A percentile compares a stretch with the other conserved stretches of the same genome.
These are phyloP conservation scores for Patella ulyssiponensis DNA, from an alignment of 2,888 invertebrate genomes.

Conservation along the genomic window DNA sequence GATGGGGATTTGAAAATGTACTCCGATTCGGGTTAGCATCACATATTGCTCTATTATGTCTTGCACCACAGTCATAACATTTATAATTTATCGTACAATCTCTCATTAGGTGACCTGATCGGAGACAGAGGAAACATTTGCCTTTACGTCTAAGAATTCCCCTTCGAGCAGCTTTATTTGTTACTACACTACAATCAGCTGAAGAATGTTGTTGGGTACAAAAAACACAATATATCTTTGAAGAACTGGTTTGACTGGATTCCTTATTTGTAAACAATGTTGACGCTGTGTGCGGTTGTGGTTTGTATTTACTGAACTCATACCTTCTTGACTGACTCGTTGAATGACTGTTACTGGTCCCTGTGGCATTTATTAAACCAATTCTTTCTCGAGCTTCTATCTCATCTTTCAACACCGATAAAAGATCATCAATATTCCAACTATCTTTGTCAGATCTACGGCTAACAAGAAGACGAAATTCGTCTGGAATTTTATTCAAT, in stretches of 20 bases:
- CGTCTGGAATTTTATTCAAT: conserved; percentile 1
- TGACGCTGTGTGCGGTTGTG: background rate
- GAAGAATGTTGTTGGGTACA: background rate
- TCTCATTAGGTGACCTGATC: background rate
- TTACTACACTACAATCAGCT: background rate
- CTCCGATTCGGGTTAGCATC: background rate
- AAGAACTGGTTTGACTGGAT: background rate
- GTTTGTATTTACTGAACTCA: background rate
- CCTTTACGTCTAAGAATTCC: background rate
- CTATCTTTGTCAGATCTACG: background rate
- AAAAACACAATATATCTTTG: background rate
- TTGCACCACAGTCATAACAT: background rate
- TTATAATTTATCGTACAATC: background rate
- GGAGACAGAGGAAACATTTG: background rate
- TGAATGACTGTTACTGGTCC: too few relatives aligned
- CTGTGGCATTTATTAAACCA: too few relatives aligned
- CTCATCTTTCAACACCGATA: background rate
- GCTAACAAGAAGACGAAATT: background rate
- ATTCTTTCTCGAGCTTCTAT: too few relatives aligned
- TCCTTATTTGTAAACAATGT: background rate
- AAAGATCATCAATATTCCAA: background rate
- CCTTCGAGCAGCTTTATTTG: background rate
- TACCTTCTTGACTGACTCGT: background rate
- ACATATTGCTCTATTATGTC: conserved; percentile 3
- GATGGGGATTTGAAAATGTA: background rate